A percentile compares a stretch with the other conserved stretches of the same genome.
Conservation (phyloP, 2,888 invertebrate species). For the Himalopsyche tibetana region DNA sequence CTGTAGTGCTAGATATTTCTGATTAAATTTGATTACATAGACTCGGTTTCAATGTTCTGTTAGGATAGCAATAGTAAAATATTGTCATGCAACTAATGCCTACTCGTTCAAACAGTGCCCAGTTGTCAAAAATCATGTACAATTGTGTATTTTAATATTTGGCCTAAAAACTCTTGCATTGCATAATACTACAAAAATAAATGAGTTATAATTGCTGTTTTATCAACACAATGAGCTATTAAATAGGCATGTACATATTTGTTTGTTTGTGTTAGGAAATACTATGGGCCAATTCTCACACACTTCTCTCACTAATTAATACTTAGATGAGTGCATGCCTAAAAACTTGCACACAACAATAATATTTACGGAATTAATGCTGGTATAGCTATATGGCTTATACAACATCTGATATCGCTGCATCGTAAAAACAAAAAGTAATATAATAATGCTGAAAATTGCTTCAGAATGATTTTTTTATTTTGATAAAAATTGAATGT, state of each 20-base stretch:
- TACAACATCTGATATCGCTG: not conserved
- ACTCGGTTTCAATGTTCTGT: too few species aligned
- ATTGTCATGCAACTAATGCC: too few species aligned
- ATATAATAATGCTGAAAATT: not conserved
- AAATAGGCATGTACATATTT: slow-evolving; percentile 13
- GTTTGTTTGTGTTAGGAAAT: slow-evolving; percentile 25
- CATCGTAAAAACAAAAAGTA: not conserved
- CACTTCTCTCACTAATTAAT: slow-evolving; percentile 16
- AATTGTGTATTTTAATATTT: slow-evolving; percentile 26
- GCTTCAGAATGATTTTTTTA: too few species aligned
- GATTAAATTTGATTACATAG: too few species aligned
- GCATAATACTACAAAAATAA: slow-evolving; percentile 29
- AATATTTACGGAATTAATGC: not conserved
- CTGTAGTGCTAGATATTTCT: too few species aligned
- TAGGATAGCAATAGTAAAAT: too few species aligned
- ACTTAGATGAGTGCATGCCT: slow-evolving; percentile 37
- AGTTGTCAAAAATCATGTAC: not conserved
- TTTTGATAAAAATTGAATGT: too few species aligned
- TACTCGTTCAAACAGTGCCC: not conserved
- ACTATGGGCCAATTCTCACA: slow-evolving; percentile 13
- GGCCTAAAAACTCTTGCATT: slow-evolving; percentile 1
- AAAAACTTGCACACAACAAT: slow-evolving; percentile 18
- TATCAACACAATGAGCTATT: slow-evolving; percentile 39
- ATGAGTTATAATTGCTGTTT: not conserved
- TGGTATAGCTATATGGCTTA: not conserved